These are phyloP conservation scores for Maccullochella peelii DNA, from an alignment of 2,113 vertebrate genomes.

Conservation along the genomic window DNA sequence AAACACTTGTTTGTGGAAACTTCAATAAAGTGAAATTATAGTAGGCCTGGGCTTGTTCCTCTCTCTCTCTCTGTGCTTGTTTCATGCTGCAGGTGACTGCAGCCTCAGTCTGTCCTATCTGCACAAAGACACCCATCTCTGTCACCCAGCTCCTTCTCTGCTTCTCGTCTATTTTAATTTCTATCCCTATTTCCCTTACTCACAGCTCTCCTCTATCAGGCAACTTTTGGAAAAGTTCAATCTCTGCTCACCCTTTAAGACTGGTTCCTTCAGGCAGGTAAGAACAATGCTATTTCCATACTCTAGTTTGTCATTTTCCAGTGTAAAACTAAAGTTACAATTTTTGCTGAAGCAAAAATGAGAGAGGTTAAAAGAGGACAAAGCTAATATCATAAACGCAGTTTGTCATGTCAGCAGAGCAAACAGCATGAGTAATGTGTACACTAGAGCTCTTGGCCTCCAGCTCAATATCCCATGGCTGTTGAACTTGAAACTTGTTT, in stretches of 20 bases:
- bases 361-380: neutral
- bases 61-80: neutral
- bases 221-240: neutral
- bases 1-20: no score
- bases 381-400: constrained; percentile 11
- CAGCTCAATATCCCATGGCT: neutral
- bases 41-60: neutral
- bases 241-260: neutral
- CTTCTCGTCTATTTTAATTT: neutral
- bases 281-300: neutral
- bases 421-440: constrained; percentile 35
- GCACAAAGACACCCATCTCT: constrained; percentile 12
- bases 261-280: neutral
- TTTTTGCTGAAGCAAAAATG: neutral
- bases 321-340: neutral
- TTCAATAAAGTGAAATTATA: neutral
- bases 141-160: constrained; percentile 13
- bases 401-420: constrained; percentile 7
- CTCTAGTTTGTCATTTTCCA: neutral
- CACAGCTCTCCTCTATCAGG: neutral
- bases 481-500: constrained; percentile 44
- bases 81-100: constrained; percentile 5
- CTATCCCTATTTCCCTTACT: neutral
- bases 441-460: constrained; percentile 12
- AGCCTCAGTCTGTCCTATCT: constrained; percentile 16